Base-by-base conservation (phyloP, 2,888 invertebrate species). In the Pheosia tremula region DNA sequence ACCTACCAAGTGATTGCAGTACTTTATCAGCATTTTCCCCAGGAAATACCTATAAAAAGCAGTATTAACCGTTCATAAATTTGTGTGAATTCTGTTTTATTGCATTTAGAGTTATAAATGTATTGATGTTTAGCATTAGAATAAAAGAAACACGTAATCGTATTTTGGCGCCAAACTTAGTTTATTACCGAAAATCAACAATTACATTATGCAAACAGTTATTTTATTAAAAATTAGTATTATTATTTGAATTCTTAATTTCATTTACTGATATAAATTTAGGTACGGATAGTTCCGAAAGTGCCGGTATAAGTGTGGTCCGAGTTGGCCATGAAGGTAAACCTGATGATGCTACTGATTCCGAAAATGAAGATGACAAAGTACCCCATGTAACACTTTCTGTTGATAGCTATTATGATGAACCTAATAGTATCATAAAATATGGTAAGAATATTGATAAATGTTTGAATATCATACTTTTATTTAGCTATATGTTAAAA, bases 371-470 rank as follows among this genome's bases (percentile, higher is more conserved):
- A 65, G 94, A 95, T 82, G 95, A 95, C 75, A 95, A 95, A 72
- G 93, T 95, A 37, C 95, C 95, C 64, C 95, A 95, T 82, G 94
- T 95, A 2, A 96, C 96, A 57, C 86, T 96, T 5, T 95, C 95
- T 57, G 95, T 96, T 37, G 96, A 96, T 79, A 95, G 95, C 72
- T 96, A 95, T 77, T 96, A 95, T 85, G 91, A 95, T 71, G 94
- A 95, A 77, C 93, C 93, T 53, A 90, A 92, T 68, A 93, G 93
- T 80, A 93, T 93, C 65, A 92, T 93, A 66, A 93, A 93, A 81
- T 93, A 93, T 90, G 93, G 93, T 93, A 85, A 79, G 80, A 58
- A n/a, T 11, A 50, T 47, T 53, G 11, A 43, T 9, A 43, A 9
- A 43, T 43, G 41, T 8, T 41, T 41, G 6, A 43, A 43, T 9